Evolutionary conservation across 2,888 invertebrate genomes (phyloP).

Genomic region (Sminthurinus aureus): DNA sequence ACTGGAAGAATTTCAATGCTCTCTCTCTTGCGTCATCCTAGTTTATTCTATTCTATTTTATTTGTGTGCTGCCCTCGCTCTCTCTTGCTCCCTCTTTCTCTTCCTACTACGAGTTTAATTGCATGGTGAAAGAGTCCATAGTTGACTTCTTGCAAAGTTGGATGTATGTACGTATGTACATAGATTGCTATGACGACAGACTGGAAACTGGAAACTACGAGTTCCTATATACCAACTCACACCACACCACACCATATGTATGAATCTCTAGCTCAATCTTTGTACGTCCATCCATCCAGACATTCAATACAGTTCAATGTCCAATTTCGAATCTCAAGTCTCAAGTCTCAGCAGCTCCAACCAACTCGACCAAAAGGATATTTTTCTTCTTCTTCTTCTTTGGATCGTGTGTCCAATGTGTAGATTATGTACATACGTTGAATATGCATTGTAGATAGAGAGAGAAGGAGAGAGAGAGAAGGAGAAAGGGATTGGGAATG

Average conservation of each 20-base stretch:
- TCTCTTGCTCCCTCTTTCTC: not conserved
- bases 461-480: no score
- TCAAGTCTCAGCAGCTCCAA: no score
- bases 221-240: no score
- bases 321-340: no score
- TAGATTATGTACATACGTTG: no score
- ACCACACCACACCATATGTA: not conserved
- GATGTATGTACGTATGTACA: not conserved
- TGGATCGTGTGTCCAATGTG: not conserved
- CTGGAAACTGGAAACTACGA: not conserved
- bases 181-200: not conserved
- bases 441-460: no score
- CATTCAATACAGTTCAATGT: no score
- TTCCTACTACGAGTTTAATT: constrained; percentile 31
- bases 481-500: no score
- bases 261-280: no score
- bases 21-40: constrained; percentile 25
- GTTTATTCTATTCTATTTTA: not conserved
- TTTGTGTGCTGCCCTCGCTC: not conserved
- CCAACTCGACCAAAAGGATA: not conserved
- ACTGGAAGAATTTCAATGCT: constrained; percentile 34
- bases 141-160: constrained; percentile 25
- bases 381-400: not conserved
- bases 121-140: constrained; percentile 34
- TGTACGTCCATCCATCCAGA: no score